Evolutionary conservation across 2,797 vertebrate species (phyloP).

Genomic region (Sternarchorhynchus goeldii): DNA sequence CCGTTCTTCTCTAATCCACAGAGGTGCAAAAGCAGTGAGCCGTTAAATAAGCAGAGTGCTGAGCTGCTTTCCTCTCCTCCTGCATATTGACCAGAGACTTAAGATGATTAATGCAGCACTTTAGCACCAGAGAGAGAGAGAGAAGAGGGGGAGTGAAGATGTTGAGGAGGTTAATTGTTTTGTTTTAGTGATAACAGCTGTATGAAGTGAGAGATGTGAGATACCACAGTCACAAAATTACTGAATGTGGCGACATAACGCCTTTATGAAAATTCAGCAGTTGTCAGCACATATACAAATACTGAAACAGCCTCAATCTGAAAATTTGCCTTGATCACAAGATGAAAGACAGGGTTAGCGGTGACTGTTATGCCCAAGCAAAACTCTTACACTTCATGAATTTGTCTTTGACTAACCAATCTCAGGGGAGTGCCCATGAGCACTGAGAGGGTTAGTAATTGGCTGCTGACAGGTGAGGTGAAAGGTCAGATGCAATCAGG

Average conservation of each 20-base stretch:
- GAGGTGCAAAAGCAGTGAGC: constrained; percentile 62
- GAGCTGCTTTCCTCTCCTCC: constrained; percentile 60
- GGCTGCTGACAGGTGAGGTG: constrained; percentile 56
- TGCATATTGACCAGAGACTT: constrained; percentile 65
- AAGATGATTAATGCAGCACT: constrained; percentile 65
- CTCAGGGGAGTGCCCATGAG: constrained; percentile 29
- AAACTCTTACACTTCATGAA: constrained; percentile 30
- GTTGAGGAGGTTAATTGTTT: constrained; percentile 57
- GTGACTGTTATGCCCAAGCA: constrained; percentile 25
- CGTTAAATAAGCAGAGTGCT: constrained; percentile 63
- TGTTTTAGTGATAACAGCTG: constrained; percentile 41
- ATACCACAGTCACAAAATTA: constrained; percentile 8
- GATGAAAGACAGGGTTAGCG: constrained; percentile 26
- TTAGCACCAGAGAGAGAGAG: constrained; percentile 42
- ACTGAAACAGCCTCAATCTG: constrained; percentile 7
- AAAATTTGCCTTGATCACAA: constrained; percentile 26
- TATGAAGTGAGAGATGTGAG: constrained; percentile 41
- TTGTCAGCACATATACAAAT: constrained; percentile 35
- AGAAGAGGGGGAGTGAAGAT: constrained; percentile 18
- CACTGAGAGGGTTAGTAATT: constrained; percentile 53
- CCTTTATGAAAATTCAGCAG: constrained; percentile 33
- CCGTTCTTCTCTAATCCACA: constrained; percentile 62
- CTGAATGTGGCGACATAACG: neutral
- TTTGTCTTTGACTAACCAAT: constrained; percentile 45
- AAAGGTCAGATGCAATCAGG: constrained; percentile 62